Evolutionary conservation across 2,888 invertebrate genomes (phyloP).

Genomic region (Tachystola acroxantha): DNA sequence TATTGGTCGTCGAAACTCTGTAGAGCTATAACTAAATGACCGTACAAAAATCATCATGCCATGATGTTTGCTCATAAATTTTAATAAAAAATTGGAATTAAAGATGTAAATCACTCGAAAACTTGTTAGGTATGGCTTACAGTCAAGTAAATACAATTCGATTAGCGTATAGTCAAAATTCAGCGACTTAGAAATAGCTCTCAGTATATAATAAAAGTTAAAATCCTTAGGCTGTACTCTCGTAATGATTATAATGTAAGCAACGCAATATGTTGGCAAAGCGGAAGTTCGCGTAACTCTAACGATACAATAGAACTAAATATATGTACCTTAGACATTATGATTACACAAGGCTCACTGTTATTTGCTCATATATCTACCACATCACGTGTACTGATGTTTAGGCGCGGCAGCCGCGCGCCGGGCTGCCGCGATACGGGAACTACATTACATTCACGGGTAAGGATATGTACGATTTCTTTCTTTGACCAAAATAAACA

Average conservation of each 20-base stretch:
- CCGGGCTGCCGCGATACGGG: constrained; percentile 28
- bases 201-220: constrained; percentile 75
- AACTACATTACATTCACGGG: constrained; percentile 57
- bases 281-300: constrained; percentile 75
- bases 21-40: constrained; percentile 77
- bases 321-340: constrained; percentile 75
- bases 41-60: constrained; percentile 61
- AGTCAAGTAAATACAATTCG: constrained; percentile 57
- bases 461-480: constrained; percentile 75
- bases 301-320: constrained; percentile 76
- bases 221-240: constrained; percentile 79
- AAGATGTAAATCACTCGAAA: constrained; percentile 75
- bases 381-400: constrained; percentile 43
- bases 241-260: constrained; percentile 73
- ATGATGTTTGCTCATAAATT: constrained; percentile 65
- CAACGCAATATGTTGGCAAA: constrained; percentile 77
- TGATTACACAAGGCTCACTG: constrained; percentile 74
- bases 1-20: constrained; percentile 75
- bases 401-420: constrained; percentile 27
- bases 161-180: constrained; percentile 59
- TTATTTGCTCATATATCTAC: constrained; percentile 52
- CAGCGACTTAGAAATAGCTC: constrained; percentile 78
- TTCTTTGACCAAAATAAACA: constrained; percentile 53
- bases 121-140: constrained; percentile 60
- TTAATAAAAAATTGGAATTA: constrained; percentile 64